Base-by-base conservation (phyloP, 1,140 invertebrate genomes). In the Dendrolimus kikuchii region DNA sequence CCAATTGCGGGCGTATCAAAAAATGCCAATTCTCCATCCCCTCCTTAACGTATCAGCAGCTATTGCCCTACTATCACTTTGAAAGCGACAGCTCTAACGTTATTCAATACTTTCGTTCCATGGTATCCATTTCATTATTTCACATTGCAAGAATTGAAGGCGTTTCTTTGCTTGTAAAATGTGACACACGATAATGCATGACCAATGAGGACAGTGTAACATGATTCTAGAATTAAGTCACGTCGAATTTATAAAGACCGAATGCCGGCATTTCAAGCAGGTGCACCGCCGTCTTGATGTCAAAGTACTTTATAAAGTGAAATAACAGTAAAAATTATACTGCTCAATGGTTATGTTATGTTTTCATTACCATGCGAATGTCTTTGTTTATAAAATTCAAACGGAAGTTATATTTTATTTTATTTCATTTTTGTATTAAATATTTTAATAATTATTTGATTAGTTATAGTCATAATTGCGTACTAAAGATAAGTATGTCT, bases 61-160 rank as follows among this genome's bases (percentile, higher is more conserved):
- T 68, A 59, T 60, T 78, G 81, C 71, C 78, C 81, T 79, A 84
- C 81, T 84, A 81, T 84, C 78, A 83, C 81, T 84, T 72, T 56
- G 59, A 60, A 62, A 66, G 66, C 60, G 59, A 60, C 71, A 74
- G 75, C 71, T 71, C 64, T 64, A 60, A 62, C 53, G 61, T 64
- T 55, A 62, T 58, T 60, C 53, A 38, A 57, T 57, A 62, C 51
- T 41, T 55, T 46, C 5, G 36, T 46, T 40, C 42, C 8, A 6
- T 46, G 51, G 51, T 45, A 49, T 9, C 48, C 50, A 49, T 55
- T 47, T 51, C 40, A 55, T 37, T n/a, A 44, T 49, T 45, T 39
- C 10, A 47, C 9, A 38, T 41, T 47, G 42, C 8, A 5, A 48
- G 6, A 7, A 36, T 4, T 38, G 7, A 36, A 48, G 36, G 6